These are phyloP conservation scores for Drosophila neocordata DNA, from an alignment of 1,140 invertebrate species.

Conservation along the genomic window DNA sequence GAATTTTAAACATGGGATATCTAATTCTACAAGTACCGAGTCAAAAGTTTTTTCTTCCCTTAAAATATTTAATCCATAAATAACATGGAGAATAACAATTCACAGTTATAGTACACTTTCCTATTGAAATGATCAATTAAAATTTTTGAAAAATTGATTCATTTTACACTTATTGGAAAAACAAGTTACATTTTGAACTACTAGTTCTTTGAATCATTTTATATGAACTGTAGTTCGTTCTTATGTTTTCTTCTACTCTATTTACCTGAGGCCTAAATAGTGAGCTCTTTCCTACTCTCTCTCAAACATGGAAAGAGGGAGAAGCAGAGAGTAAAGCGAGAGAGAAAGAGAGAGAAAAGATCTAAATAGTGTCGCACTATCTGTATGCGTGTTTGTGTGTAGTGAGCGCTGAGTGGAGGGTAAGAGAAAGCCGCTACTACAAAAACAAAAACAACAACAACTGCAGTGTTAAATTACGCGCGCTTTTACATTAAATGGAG, in stretches of 20 bases:
- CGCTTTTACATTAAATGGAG: constrained; percentile 69
- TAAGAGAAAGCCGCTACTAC: constrained; percentile 69
- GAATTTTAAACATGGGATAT: too few species aligned
- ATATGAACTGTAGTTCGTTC: constrained; percentile 21
- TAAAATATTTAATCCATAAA: too few species aligned
- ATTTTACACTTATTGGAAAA: too few species aligned
- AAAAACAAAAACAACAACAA: constrained; percentile 46
- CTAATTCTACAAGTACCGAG: too few species aligned
- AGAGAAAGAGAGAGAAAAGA: background rate
- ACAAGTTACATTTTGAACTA: background rate
- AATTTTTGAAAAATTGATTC: too few species aligned
- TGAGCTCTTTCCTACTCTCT: background rate
- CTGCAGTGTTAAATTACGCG: constrained; percentile 74
- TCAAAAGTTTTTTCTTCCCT: too few species aligned
- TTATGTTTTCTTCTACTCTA: constrained; percentile 2
- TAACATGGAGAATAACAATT: too few species aligned
- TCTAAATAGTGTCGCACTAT: constrained; percentile 8
- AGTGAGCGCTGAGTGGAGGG: constrained; percentile 35
- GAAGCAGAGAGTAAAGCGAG: background rate
- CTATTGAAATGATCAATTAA: too few species aligned
- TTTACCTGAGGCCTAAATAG: too few species aligned
- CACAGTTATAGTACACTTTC: too few species aligned
- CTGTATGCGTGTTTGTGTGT: background rate
- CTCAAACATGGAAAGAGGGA: background rate
- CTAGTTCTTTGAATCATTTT: constrained; percentile 9